A percentile compares a stretch with the other conserved stretches of the same genome.
These are phyloP conservation scores for Sarcoramphus papa DNA, from an alignment of 2,797 vertebrate species.

Conservation along the genomic window DNA sequence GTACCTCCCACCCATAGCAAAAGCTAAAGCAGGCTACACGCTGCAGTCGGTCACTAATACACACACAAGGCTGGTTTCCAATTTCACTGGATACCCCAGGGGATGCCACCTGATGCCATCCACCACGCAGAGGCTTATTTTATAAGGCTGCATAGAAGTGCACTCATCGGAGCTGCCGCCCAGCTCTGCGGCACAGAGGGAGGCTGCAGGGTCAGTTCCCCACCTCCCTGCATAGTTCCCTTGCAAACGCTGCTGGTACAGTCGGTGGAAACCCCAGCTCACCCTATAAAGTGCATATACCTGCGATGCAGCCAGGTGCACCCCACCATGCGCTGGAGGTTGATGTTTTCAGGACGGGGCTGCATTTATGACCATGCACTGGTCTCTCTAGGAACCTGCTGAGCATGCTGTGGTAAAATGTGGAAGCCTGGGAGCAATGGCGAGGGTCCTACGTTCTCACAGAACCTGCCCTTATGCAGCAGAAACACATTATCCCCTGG, in stretches of 20 bases:
- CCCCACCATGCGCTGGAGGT: background rate
- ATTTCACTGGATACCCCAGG: background rate
- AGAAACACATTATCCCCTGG: background rate
- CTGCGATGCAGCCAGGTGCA: background rate
- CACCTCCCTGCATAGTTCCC: background rate
- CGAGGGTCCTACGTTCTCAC: rapidly evolving
- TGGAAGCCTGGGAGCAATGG: background rate
- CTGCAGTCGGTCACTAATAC: background rate
- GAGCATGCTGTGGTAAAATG: background rate
- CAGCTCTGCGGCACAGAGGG: rapidly evolving
- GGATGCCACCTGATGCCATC: background rate
- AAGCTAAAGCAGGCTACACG: background rate
- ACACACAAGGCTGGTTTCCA: background rate
- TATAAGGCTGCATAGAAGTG: background rate
- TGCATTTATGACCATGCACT: background rate
- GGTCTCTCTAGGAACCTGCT: background rate
- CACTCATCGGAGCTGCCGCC: rapidly evolving
- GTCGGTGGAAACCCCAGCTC: background rate
- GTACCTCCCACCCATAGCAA: background rate
- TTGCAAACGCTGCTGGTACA: background rate
- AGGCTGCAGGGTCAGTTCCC: background rate
- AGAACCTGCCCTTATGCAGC: background rate
- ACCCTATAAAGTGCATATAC: background rate
- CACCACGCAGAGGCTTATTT: background rate
- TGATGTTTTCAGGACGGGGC: background rate